Conservation (phyloP, 1,140 invertebrate genomes). For the Oppia nitens region DNA sequence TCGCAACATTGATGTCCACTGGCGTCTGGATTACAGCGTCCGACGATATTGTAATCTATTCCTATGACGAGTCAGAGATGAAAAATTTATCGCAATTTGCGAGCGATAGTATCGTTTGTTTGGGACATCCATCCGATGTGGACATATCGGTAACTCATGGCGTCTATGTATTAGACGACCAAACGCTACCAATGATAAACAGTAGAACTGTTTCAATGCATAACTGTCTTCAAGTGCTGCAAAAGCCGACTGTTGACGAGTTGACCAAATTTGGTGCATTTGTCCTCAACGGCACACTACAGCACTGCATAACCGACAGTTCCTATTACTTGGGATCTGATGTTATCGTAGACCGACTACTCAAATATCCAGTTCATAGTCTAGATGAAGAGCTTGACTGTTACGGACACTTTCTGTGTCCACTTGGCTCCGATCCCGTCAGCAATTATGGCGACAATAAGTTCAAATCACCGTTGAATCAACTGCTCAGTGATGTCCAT, state of each 20-base stretch:
- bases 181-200: not conserved
- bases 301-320: slow-evolving; percentile 32
- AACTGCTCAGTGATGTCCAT: slow-evolving; percentile 21
- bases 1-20: slow-evolving; percentile 29
- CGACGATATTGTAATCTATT: slow-evolving; percentile 32
- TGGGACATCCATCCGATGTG: slow-evolving; percentile 32
- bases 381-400: slow-evolving; percentile 33
- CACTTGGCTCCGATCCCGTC: slow-evolving; percentile 27
- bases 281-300: slow-evolving; percentile 21
- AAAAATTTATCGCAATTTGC: slow-evolving; percentile 19
- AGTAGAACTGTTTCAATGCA: slow-evolving; percentile 4
- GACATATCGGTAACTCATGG: slow-evolving; percentile 31
- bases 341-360: slow-evolving; percentile 28
- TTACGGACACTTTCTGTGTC: slow-evolving; percentile 35
- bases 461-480: slow-evolving; percentile 19
- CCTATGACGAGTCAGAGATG: slow-evolving; percentile 16
- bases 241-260: slow-evolving; percentile 29
- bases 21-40: slow-evolving; percentile 33
- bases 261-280: slow-evolving; percentile 29
- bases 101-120: slow-evolving; percentile 29
- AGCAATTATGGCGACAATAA: slow-evolving; percentile 23
- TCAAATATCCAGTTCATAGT: slow-evolving; percentile 22
- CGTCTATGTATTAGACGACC: slow-evolving; percentile 30
- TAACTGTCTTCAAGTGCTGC: slow-evolving; percentile 30
- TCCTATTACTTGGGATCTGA: slow-evolving; percentile 31